phyloP scores from a whole-genome alignment of 2,888 invertebrate species.

The Limnephilus marmoratus region DNA sequence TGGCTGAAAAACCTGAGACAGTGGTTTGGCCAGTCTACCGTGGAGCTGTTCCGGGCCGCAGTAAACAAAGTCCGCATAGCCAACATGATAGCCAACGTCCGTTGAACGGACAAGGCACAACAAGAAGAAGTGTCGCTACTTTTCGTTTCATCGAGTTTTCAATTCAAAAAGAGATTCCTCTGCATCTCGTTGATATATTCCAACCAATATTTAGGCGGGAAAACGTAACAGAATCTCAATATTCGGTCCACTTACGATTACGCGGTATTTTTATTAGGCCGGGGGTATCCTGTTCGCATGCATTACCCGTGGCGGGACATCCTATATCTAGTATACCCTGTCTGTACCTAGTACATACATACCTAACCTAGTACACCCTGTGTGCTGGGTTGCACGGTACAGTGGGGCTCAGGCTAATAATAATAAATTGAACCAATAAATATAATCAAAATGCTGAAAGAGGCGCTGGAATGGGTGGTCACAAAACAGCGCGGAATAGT shows the following conservation, averaged over 20 bases:
- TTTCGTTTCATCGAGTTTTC: too few species aligned
- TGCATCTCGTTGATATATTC: not conserved
- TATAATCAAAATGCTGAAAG: not conserved
- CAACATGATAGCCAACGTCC: too few species aligned
- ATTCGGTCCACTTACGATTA: not conserved
- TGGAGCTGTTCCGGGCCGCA: too few species aligned
- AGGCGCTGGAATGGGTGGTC: not conserved
- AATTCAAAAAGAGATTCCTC: too few species aligned
- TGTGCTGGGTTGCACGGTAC: not conserved
- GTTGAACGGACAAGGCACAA: too few species aligned
- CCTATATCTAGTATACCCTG: not conserved
- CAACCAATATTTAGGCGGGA: not conserved
- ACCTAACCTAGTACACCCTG: not conserved
- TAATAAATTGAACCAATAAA: not conserved
- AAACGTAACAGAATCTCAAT: not conserved
- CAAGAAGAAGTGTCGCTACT: too few species aligned
- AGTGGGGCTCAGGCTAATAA: not conserved
- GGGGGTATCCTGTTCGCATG: not conserved
- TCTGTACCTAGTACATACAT: not conserved
- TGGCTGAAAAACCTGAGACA: too few species aligned
- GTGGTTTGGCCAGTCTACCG: too few species aligned
- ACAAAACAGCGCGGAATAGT: not conserved
- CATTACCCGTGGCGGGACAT: not conserved
- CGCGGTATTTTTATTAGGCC: not conserved
- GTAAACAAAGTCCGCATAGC: too few species aligned